phyloP scores from a whole-genome alignment of 2,888 invertebrate species.

The Dysmachus trigonus region DNA sequence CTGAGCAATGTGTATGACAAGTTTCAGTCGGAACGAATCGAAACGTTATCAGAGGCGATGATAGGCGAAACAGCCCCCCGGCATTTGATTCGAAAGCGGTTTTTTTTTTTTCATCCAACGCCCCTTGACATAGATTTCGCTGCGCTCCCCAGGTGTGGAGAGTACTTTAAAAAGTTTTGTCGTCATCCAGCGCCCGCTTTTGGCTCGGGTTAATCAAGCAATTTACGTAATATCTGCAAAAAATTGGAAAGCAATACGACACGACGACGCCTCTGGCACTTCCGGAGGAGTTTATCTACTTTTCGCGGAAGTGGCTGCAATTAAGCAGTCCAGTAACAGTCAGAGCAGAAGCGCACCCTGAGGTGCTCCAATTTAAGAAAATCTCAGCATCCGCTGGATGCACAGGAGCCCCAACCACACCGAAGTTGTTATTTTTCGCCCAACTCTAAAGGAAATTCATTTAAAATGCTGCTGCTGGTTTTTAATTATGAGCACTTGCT shows the following conservation, averaged over 20 bases:
- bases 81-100: not conserved
- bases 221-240: not conserved
- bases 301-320: not conserved
- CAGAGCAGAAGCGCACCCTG: not conserved
- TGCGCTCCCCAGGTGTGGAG: not conserved
- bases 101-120: not conserved
- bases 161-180: not conserved
- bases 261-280: not conserved
- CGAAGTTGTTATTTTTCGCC: conserved; percentile 8
- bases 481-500: conserved; percentile 32
- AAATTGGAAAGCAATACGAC: conserved; percentile 14
- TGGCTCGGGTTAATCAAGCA: not conserved
- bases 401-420: not conserved
- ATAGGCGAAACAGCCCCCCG: not conserved
- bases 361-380: not conserved
- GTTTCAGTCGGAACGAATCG: not conserved
- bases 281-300: not conserved
- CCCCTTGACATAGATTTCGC: not conserved
- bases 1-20: conserved; percentile 24
- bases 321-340: not conserved
- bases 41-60: not conserved
- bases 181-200: not conserved
- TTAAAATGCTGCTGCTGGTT: conserved; percentile 26
- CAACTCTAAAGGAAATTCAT: not conserved
- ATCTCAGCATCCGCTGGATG: not conserved